Percentiles rank a stretch among this genome's conserved stretches.
phyloP scores from a whole-genome alignment of 2,888 invertebrate genomes.

The Acleris emargana region DNA sequence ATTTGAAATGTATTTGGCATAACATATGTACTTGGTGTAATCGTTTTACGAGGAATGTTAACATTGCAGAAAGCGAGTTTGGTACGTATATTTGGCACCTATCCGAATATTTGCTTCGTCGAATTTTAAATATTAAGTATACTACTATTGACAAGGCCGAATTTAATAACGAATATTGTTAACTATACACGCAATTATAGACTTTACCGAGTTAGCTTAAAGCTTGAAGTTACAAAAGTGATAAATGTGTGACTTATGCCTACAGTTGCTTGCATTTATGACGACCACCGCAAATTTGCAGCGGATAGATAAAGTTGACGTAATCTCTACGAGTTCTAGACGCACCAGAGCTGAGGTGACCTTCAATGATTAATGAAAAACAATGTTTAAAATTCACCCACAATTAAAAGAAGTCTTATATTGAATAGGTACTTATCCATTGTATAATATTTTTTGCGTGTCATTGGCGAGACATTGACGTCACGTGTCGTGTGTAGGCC shows the following conservation, averaged over 20 bases:
- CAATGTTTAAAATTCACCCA: background rate
- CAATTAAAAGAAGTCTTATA: background rate
- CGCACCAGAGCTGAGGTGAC: background rate
- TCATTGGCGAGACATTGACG: conserved; percentile 18
- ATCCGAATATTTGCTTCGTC: too few species aligned
- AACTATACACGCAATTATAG: conserved; percentile 8
- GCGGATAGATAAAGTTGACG: background rate
- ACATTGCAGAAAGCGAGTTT: too few species aligned
- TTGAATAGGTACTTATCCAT: background rate
- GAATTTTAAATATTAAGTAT: too few species aligned
- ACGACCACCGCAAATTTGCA: conserved; percentile 1
- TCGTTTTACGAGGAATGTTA: too few species aligned
- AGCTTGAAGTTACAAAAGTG: background rate
- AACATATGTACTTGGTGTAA: too few species aligned
- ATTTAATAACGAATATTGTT: too few species aligned
- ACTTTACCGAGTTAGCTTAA: background rate
- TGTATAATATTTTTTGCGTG: background rate
- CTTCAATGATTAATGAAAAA: background rate
- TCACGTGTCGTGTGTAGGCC: conserved; percentile 10
- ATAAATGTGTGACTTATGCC: background rate
- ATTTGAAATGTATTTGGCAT: too few species aligned
- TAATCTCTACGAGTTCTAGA: background rate
- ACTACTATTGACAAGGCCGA: too few species aligned
- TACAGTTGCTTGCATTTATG: conserved; percentile 10
- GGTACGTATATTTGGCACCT: too few species aligned